These are phyloP conservation scores for Salvelinus fontinalis DNA, from an alignment of 2,113 vertebrate species.

Conservation along the genomic window DNA sequence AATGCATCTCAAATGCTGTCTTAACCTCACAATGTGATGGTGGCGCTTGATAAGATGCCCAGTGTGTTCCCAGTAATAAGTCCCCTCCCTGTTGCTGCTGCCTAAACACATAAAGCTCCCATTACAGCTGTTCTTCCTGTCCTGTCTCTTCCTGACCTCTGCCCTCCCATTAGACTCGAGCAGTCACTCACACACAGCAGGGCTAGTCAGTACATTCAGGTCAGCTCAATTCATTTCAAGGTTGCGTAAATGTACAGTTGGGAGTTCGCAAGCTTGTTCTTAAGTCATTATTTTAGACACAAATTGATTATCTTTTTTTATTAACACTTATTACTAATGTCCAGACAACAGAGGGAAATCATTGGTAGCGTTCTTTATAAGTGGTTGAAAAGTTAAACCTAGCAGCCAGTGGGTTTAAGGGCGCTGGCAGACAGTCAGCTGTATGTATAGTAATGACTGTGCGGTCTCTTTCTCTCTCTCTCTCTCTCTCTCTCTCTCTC, in stretches of 20 bases:
- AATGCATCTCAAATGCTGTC: conserved; percentile 36
- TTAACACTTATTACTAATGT: too few species aligned
- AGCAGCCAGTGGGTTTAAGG: too few species aligned
- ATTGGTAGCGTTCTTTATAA: too few species aligned
- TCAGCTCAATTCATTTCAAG: not conserved
- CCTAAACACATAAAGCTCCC: not conserved
- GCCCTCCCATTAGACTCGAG: conserved; percentile 24
- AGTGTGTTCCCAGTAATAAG: conserved; percentile 17
- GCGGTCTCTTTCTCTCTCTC: conserved; percentile 9
- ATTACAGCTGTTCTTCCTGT: conserved; percentile 12
- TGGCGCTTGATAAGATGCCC: not conserved
- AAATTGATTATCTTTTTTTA: too few species aligned
- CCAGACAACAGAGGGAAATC: too few species aligned
- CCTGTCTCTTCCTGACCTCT: conserved; percentile 29
- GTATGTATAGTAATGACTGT: too few species aligned
- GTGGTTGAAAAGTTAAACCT: too few species aligned
- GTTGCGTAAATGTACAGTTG: not conserved
- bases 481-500: conserved; percentile 17
- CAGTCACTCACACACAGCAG: conserved; percentile 9
- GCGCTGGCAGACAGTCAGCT: too few species aligned
- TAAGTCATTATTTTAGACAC: too few species aligned
- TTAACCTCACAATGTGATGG: conserved; percentile 36
- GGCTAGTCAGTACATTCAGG: not conserved
- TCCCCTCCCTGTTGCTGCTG: not conserved
- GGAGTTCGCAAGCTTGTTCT: not conserved